These are phyloP conservation scores for Phrynocephalus vlangalii DNA, from an alignment of 2,797 vertebrate genomes.

Conservation along the genomic window DNA sequence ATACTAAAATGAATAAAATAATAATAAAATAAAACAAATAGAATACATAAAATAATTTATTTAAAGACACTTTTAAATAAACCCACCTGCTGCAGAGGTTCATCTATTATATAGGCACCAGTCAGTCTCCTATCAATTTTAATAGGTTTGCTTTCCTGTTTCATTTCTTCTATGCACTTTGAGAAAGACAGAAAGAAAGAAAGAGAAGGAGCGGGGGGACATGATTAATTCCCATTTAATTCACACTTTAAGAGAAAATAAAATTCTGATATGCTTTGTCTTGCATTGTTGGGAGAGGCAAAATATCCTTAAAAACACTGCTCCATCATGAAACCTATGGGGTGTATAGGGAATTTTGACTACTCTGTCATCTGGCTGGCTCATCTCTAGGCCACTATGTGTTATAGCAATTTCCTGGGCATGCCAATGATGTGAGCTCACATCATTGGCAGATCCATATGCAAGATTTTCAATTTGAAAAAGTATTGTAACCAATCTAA, in stretches of 20 bases:
- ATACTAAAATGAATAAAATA: background rate
- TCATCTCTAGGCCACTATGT: too few relatives aligned
- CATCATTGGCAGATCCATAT: background rate
- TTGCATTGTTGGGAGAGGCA: too few relatives aligned
- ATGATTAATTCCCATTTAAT: conserved; percentile 46
- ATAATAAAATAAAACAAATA: too few relatives aligned
- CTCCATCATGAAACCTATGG: too few relatives aligned
- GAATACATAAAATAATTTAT: background rate
- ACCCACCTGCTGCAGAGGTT: conserved; percentile 95
- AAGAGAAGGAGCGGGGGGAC: conserved; percentile 61
- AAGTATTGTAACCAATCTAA: background rate
- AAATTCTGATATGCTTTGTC: background rate
- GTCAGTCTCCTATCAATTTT: conserved; percentile 98
- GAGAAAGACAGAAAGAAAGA: conserved; percentile 64
- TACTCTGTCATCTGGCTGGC: too few relatives aligned
- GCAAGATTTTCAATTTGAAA: background rate
- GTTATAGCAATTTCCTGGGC: too few relatives aligned
- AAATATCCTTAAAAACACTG: too few relatives aligned
- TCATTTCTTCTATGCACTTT: conserved; percentile 97
- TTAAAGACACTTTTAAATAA: conserved; percentile 32
- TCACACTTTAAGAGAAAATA: conserved; percentile 28
- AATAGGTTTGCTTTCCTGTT: conserved; percentile 89
- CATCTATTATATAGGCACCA: conserved; percentile 97
- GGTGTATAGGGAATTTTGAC: too few relatives aligned
- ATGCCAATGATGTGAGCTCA: too few relatives aligned